Percentiles rank a stretch among this genome's conserved stretches.
Evolutionary conservation across 2,113 vertebrate genomes (phyloP).

Genomic region (Rhinichthys klamathensis): DNA sequence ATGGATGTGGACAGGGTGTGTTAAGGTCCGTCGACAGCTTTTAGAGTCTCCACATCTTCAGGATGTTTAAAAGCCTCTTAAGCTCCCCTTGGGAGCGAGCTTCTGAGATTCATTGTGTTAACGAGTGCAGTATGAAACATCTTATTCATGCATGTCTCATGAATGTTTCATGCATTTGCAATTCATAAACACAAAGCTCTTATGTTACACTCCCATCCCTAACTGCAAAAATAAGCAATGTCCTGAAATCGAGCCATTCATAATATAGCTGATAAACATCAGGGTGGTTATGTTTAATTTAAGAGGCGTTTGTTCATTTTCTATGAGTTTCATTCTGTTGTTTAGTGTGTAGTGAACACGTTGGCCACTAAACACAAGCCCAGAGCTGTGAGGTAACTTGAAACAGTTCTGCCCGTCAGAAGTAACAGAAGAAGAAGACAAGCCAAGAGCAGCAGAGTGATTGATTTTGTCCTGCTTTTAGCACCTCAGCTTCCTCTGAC

Average conservation of each 20-base stretch:
- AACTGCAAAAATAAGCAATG: slow-evolving; percentile 47
- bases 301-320: slow-evolving; percentile 45
- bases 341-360: neutral
- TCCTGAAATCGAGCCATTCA: slow-evolving; percentile 42
- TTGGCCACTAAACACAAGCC: neutral
- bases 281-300: slow-evolving; percentile 27
- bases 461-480: slow-evolving; percentile 18
- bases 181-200: slow-evolving; percentile 41
- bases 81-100: neutral
- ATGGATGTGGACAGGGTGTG: neutral
- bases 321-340: slow-evolving; percentile 11
- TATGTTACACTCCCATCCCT: slow-evolving; percentile 24
- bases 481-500: slow-evolving; percentile 26
- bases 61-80: neutral
- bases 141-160: neutral
- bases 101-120: slow-evolving; percentile 2
- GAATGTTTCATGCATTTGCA: slow-evolving; percentile 30
- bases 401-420: neutral
- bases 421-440: slow-evolving; percentile 2
- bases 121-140: neutral
- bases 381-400: slow-evolving; percentile 1
- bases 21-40: neutral
- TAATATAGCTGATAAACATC: slow-evolving; percentile 49
- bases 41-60: neutral
- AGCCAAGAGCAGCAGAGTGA: neutral